Base-by-base conservation (phyloP, 2,113 vertebrate genomes). In the Rallus limicola region DNA sequence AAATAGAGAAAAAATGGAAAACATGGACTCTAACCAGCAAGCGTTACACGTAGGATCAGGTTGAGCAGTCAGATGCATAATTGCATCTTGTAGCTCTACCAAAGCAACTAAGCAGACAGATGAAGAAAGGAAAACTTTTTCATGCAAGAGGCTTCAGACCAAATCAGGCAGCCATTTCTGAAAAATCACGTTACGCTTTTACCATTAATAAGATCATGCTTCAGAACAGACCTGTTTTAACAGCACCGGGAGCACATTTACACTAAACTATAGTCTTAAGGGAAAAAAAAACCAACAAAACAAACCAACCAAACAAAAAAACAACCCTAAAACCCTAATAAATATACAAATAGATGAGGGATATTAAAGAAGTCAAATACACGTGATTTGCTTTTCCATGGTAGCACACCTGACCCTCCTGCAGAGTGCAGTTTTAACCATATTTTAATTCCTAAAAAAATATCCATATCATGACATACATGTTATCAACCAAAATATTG, bases 31-130 rank as follows among this genome's bases (percentile, higher is more conserved):
- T 20, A 33, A 21, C 2, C 53, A 82, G 25, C 7, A 18, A 34
- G 18, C 1, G 1, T 44, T 18, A 24, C 3, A 31, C 9, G 8
- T 14, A 36, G 58, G 16, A 46, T 15, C 10, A 13, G 14, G 6
- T 3, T 24, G 29, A 67, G 62, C 62, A 63, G 36, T 11, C 52
- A 55, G 58, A 63, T 34, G 83, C 16, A 52, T 2, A 58, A 20
- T 6, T 40, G 6, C 13, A 34, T 23, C 55, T 44, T 33, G 28
- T 28, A 53, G 44, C 25, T 64, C 23, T 40, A 12, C 42, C 46
- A 80, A 62, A 72, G 44, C 48, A 64, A 21, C n/a, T 46, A 36
- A 64, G 26, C 36, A 70, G 28, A 46, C 5, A 68, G 13, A 38
- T 11, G 16, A 70, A 88, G 16, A 59, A 31, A 63, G 7, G 38